A percentile compares a stretch with the other conserved stretches of the same genome.
Evolutionary conservation across 1,140 invertebrate species (phyloP).

Genomic region (Papilio machaon): DNA sequence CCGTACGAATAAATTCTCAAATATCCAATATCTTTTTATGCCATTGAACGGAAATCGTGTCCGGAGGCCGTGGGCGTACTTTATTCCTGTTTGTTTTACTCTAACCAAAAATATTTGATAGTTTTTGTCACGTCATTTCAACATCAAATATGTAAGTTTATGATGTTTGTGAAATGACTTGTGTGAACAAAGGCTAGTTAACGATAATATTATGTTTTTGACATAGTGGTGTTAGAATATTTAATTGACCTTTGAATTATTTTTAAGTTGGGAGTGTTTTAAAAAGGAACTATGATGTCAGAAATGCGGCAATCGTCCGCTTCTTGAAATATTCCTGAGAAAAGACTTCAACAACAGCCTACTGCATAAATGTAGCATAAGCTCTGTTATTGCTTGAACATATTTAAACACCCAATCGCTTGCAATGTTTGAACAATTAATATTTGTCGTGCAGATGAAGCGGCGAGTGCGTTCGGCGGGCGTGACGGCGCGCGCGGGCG

Average conservation of each 20-base stretch:
- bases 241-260: neutral
- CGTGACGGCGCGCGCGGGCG: conserved; percentile 47
- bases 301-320: too few species aligned
- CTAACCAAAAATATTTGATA: conserved; percentile 23
- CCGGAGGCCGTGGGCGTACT: conserved; percentile 18
- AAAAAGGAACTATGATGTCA: neutral
- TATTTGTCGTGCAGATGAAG: conserved; percentile 59
- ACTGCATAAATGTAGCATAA: neutral
- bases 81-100: conserved; percentile 14
- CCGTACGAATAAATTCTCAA: conserved; percentile 10
- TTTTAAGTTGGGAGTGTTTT: neutral
- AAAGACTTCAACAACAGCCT: neutral
- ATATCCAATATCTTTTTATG: conserved; percentile 23
- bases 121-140: conserved; percentile 33
- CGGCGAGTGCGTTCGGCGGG: conserved; percentile 47
- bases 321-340: too few species aligned
- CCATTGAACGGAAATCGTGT: conserved; percentile 21
- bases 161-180: conserved; percentile 24
- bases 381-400: too few species aligned
- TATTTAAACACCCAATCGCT: neutral
- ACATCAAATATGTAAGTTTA: conserved; percentile 24
- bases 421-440: neutral
- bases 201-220: conserved; percentile 8
- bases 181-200: conserved; percentile 1
- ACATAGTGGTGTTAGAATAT: conserved; percentile 4